phyloP scores from a whole-genome alignment of 92 coral and sea anemone genomes.

The Phenganax marumi region DNA sequence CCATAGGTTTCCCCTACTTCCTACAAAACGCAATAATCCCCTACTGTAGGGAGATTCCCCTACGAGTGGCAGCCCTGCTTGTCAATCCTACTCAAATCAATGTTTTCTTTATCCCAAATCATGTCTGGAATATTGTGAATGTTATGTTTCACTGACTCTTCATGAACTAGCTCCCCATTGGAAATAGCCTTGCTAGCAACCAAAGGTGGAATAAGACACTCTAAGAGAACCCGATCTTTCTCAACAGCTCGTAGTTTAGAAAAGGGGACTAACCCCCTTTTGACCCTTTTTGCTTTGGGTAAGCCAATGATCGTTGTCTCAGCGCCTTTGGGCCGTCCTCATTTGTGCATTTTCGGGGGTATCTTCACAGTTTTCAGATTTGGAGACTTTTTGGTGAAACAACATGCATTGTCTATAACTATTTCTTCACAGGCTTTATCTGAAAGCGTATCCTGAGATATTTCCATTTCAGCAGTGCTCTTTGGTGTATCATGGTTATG shows the following conservation, averaged over 20 bases:
- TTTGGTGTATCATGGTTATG: not conserved
- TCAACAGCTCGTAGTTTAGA: slow-evolving; percentile 27
- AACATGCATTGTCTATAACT: too few relatives aligned
- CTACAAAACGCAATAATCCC: too few relatives aligned
- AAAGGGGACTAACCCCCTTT: slow-evolving; percentile 27
- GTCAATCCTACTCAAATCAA: slow-evolving; percentile 5
- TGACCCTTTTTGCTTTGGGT: slow-evolving; percentile 22
- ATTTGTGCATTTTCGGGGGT: not conserved
- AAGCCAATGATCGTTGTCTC: slow-evolving; percentile 44
- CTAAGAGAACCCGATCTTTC: slow-evolving; percentile 8
- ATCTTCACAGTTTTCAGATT: not conserved
- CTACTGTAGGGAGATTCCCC: too few relatives aligned
- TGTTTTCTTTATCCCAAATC: slow-evolving; percentile 45
- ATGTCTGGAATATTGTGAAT: slow-evolving; percentile 41
- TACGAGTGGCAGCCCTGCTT: too few relatives aligned
- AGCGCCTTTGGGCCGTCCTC: slow-evolving; percentile 35
- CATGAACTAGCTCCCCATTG: not conserved
- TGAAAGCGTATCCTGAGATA: not conserved
- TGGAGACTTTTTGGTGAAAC: too few relatives aligned
- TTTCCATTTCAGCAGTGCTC: not conserved
- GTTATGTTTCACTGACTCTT: slow-evolving; percentile 4
- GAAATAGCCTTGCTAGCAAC: slow-evolving; percentile 19
- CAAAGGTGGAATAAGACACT: slow-evolving; percentile 12
- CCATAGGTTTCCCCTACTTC: too few relatives aligned
- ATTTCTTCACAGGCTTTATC: not conserved